Base-by-base conservation (phyloP, 2,113 vertebrate species). In the Rhizomys pruinosus region DNA sequence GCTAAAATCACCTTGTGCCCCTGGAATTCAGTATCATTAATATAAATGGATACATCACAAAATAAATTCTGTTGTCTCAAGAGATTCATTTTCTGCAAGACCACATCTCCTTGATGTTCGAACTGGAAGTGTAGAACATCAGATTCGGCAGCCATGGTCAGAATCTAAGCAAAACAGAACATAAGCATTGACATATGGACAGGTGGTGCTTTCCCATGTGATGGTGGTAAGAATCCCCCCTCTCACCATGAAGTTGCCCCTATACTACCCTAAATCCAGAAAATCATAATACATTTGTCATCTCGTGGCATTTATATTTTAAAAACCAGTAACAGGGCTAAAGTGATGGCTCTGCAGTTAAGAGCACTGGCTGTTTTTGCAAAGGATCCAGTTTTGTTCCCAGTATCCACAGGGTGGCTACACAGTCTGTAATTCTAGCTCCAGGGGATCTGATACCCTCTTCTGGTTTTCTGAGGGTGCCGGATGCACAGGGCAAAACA, bases 71-170 rank as follows among this genome's bases (percentile, higher is more conserved):
- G 98, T 93, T 99, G 98, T 93, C 98, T 96, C 97, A 99, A 93
- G 57, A 98, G 98, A 95, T 99, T 98, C 98, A 99, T 99, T 97
- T 98, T 98, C 93, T 98, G 98, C 96, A 99, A 96, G 95, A 98
- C 97, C 17, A 98, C 98, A 92, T 98, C 98, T 39, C 98, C 98
- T 91, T 99, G 98, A 91, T 98, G 98, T 97, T 98, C 98, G 97
- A 99, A 99, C 94, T 98, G 98, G 97, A 99, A 99, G 84, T 98
- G 98, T 84, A 99, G 98, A 88, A 98, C 97, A 66, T 98, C 98
- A 68, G 98, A 98, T 87, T 98, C 98, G 37, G 98, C 96, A 71
- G 98, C 98, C 98, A 99, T 99, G 86, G 97, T 97, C 86, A 81
- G 61, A 78, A 61, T 94, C 95, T 94, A 89, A 61, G 84, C 55